phyloP scores from a whole-genome alignment of 1,140 invertebrate species.

The Aethina tumida region DNA sequence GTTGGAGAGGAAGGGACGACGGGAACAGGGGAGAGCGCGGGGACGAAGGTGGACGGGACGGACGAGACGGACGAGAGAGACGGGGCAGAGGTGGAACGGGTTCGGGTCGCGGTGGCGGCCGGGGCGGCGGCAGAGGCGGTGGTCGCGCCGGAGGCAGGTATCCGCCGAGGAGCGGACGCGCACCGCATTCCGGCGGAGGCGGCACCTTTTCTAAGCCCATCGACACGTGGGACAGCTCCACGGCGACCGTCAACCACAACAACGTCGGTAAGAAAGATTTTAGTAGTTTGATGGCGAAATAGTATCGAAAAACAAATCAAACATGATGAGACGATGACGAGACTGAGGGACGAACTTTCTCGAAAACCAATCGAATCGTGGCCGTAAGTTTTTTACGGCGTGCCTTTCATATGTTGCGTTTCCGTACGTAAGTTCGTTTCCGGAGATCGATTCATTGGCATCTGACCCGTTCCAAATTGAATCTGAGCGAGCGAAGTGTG shows the following conservation, averaged over 20 bases:
- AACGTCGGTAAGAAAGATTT: conserved; percentile 8
- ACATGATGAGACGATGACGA: neutral
- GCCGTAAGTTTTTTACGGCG: too few species aligned
- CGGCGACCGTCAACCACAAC: conserved; percentile 20
- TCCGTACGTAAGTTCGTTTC: too few species aligned
- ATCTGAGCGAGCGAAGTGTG: neutral
- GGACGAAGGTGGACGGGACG: conserved; percentile 23
- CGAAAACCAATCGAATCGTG: too few species aligned
- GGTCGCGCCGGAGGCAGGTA: conserved; percentile 37
- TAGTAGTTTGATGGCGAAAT: too few species aligned
- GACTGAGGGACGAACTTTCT: too few species aligned
- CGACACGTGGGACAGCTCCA: conserved; percentile 36
- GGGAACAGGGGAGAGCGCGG: conserved; percentile 24
- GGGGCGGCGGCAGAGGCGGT: conserved; percentile 46
- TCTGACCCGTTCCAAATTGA: neutral
- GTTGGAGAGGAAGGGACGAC: conserved; percentile 31
- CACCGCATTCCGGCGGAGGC: conserved; percentile 23
- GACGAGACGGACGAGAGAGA: conserved; percentile 34
- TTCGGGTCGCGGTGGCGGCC: conserved; percentile 42
- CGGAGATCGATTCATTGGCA: neutral
- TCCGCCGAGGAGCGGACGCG: conserved; percentile 26
- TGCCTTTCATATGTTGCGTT: too few species aligned
- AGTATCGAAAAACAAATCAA: conserved; percentile 1
- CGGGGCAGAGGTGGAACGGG: conserved; percentile 40
- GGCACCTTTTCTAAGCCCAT: conserved; percentile 36